A percentile compares a stretch with the other conserved stretches of the same genome.
Evolutionary conservation across 2,888 invertebrate species (phyloP).

Genomic region (Chrysopilus asiliformis): DNA sequence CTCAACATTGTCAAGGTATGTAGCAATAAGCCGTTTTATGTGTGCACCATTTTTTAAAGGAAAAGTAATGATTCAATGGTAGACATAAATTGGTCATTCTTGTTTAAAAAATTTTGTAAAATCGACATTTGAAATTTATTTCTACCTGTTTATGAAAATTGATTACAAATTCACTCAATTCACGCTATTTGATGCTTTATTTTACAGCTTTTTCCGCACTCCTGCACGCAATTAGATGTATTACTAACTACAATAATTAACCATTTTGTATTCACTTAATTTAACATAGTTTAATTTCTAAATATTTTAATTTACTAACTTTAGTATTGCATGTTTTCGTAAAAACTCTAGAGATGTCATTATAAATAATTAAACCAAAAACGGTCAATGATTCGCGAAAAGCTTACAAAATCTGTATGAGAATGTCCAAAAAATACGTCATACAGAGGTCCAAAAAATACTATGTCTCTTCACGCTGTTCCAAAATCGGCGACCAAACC

Average conservation of each 20-base stretch:
- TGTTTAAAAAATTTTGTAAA: not conserved
- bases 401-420: too few species aligned
- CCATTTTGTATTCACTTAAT: slow-evolving; percentile 1
- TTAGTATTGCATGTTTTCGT: not conserved
- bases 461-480: too few species aligned
- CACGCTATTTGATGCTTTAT: not conserved
- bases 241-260: too few species aligned
- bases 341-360: too few species aligned
- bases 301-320: not conserved
- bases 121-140: not conserved
- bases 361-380: too few species aligned
- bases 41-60: not conserved
- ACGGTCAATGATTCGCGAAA: too few species aligned
- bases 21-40: not conserved
- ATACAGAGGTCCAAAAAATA: too few species aligned
- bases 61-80: not conserved
- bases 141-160: not conserved
- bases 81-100: not conserved
- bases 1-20: slow-evolving; percentile 41
- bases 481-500: too few species aligned
- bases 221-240: too few species aligned
- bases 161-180: too few species aligned
- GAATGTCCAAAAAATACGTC: too few species aligned
- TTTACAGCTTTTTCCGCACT: not conserved
- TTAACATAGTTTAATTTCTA: not conserved